Conservation (phyloP, 2,797 vertebrate species). For the Danio tinwini region DNA sequence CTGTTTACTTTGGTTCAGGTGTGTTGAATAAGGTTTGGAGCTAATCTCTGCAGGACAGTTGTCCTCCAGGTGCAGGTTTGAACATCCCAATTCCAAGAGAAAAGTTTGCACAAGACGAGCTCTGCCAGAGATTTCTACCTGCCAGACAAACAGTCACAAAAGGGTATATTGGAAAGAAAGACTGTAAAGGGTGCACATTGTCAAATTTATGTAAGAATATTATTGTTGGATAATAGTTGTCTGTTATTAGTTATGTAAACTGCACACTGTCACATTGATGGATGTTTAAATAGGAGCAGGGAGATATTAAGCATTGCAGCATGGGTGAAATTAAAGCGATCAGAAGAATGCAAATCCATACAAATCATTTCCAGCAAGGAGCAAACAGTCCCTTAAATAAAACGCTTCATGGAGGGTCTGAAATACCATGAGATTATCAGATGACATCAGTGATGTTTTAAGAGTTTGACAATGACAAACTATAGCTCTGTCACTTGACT, state of each 20-base stretch:
- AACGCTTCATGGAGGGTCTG: neutral
- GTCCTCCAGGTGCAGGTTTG: neutral
- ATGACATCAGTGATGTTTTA: slow-evolving; percentile 27
- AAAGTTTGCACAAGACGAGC: too few species aligned
- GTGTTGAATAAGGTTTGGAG: neutral
- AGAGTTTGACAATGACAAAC: neutral
- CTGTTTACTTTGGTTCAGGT: too few species aligned
- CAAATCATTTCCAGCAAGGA: slow-evolving; percentile 1
- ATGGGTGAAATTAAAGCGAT: neutral
- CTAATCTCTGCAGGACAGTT: neutral
- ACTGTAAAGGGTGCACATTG: neutral
- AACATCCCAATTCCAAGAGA: neutral
- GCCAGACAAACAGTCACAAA: too few species aligned
- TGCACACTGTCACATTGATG: neutral
- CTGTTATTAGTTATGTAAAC: neutral
- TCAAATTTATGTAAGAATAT: neutral
- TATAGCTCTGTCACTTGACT: neutral
- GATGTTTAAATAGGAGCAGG: slow-evolving; percentile 4
- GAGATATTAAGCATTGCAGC: neutral
- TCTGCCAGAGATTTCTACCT: too few species aligned
- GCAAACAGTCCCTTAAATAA: neutral
- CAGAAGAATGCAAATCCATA: neutral
- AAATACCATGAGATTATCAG: neutral
- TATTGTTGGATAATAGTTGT: neutral
- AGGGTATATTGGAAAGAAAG: too few species aligned